Conservation (phyloP, 2,888 invertebrate genomes). For the Zaprionus lineosus region DNA sequence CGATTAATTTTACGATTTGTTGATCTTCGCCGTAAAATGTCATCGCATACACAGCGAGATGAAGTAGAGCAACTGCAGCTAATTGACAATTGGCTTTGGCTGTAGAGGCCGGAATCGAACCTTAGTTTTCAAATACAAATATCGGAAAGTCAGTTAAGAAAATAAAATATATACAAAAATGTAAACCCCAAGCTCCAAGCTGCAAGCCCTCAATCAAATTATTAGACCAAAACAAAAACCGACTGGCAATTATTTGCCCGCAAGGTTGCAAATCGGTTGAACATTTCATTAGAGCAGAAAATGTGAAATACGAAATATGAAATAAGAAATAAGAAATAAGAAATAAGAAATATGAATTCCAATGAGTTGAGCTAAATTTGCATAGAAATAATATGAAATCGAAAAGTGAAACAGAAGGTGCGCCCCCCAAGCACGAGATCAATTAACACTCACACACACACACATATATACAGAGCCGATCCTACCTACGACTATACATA, state of each 20-base stretch:
- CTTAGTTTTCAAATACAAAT: too few species aligned
- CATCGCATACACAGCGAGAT: constrained; percentile 36
- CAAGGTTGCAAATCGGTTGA: constrained; percentile 51
- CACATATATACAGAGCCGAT: too few species aligned
- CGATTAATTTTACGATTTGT: constrained; percentile 50
- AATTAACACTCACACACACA: constrained; percentile 35
- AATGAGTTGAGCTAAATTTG: constrained; percentile 56
- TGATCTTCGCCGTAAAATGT: constrained; percentile 31
- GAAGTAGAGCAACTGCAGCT: neutral
- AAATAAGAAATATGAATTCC: constrained; percentile 57
- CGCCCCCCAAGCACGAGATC: constrained; percentile 49
- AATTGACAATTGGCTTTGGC: neutral
- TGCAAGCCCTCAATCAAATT: constrained; percentile 36
- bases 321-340: too few species aligned
- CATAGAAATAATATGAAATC: constrained; percentile 25
- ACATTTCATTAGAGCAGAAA: constrained; percentile 66
- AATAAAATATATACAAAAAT: too few species aligned
- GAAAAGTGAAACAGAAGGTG: constrained; percentile 54
- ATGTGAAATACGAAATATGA: too few species aligned
- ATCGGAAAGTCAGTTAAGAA: too few species aligned
- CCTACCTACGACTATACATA: too few species aligned
- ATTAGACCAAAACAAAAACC: constrained; percentile 55
- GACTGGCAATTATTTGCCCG: constrained; percentile 23
- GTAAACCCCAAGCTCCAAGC: too few species aligned
- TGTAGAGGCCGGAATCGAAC: constrained; percentile 26